Conservation (phyloP, 2,888 invertebrate genomes). For the Orthonychiurus folsomi region DNA sequence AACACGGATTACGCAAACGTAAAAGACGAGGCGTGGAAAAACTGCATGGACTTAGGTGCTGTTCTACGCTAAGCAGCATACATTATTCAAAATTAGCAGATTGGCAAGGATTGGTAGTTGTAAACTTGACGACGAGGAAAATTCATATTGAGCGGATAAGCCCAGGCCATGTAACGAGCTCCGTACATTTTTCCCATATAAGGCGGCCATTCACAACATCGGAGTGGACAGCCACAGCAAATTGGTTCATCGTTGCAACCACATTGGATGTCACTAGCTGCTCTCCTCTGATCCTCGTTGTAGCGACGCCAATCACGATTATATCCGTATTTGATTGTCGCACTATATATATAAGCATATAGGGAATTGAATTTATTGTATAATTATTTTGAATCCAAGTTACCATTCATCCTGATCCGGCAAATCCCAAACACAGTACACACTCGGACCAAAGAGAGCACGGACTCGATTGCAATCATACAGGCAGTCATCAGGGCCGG, state of each 20-base stretch:
- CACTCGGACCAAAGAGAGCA: conserved; percentile 27
- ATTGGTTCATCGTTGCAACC: conserved; percentile 29
- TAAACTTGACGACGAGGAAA: conserved; percentile 25
- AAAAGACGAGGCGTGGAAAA: too few species aligned
- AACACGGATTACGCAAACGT: too few species aligned
- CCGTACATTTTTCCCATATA: conserved; percentile 32
- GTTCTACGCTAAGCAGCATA: too few species aligned
- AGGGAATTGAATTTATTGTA: too few species aligned
- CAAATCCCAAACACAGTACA: conserved; percentile 33
- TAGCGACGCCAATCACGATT: conserved; percentile 37
- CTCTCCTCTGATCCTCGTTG: conserved; percentile 30
- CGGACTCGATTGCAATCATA: conserved; percentile 34
- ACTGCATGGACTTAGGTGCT: too few species aligned
- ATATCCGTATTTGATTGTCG: conserved; percentile 25
- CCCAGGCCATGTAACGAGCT: conserved; percentile 37
- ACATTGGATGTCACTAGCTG: conserved; percentile 23
- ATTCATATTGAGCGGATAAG: conserved; percentile 29
- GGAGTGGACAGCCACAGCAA: conserved; percentile 12
- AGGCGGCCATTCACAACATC: conserved; percentile 33
- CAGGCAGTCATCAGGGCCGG: conserved; percentile 32
- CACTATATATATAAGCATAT: conserved; percentile 22
- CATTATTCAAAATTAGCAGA: too few species aligned
- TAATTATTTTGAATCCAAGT: too few species aligned
- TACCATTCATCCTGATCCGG: conserved; percentile 33
- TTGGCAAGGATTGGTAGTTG: conserved; percentile 23